These are phyloP conservation scores for Nemurella pictetii DNA, from an alignment of 2,888 invertebrate genomes.

Conservation along the genomic window DNA sequence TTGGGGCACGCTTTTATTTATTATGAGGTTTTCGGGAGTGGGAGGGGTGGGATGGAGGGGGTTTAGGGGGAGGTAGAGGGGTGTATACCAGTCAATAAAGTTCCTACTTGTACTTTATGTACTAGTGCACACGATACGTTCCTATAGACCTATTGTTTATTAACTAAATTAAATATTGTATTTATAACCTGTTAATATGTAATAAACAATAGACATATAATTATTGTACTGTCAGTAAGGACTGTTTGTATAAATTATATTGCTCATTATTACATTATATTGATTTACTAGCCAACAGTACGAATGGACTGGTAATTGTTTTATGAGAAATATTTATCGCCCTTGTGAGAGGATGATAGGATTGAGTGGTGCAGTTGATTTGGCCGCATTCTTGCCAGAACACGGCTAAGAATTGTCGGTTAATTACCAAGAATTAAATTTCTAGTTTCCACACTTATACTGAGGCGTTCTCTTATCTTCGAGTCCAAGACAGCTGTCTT, in stretches of 20 bases:
- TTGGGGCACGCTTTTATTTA: slow-evolving; percentile 22
- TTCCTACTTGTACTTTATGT: slow-evolving; percentile 28
- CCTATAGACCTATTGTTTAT: slow-evolving; percentile 30
- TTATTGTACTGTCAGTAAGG: slow-evolving; percentile 29
- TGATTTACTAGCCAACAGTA: slow-evolving; percentile 17
- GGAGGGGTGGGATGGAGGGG: slow-evolving; percentile 7
- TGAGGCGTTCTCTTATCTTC: too few relatives aligned
- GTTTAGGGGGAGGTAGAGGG: slow-evolving; percentile 7
- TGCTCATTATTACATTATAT: slow-evolving; percentile 24
- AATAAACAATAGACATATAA: slow-evolving; percentile 19
- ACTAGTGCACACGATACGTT: not conserved
- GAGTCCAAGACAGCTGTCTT: too few relatives aligned
- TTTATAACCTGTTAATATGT: slow-evolving; percentile 31
- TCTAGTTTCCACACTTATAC: too few relatives aligned
- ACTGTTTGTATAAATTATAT: slow-evolving; percentile 23
- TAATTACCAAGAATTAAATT: too few relatives aligned
- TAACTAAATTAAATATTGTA: slow-evolving; percentile 31
- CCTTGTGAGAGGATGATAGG: too few relatives aligned
- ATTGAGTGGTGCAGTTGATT: too few relatives aligned
- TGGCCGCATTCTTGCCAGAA: too few relatives aligned
- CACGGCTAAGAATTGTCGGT: too few relatives aligned
- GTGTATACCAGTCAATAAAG: slow-evolving; percentile 26
- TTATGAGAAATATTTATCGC: not conserved
- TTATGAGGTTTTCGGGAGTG: slow-evolving; percentile 10
- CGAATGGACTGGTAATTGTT: slow-evolving; percentile 14